Evolutionary conservation across 2,888 invertebrate species (phyloP), one percentile per base, ranked within the genome.

Genomic region (Philereme vetulata): DNA sequence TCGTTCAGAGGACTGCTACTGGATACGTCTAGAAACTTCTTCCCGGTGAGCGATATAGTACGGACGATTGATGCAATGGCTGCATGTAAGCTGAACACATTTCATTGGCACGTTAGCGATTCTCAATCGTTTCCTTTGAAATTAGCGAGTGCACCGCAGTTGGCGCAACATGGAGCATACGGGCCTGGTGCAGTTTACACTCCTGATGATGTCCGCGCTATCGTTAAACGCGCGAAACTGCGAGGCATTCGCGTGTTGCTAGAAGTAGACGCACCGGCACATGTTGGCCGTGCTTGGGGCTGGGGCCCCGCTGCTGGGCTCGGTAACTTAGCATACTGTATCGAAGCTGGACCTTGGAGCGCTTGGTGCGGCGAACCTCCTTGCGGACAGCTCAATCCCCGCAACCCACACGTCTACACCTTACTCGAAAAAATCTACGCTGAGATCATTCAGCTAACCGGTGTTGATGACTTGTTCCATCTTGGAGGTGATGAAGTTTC

Each of bases 91-190:
- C 84, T 98, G 67, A 98, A 98, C 87, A 96, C 97, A 3, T 96
- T 98, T 78, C 98, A 98, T 78, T 98, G 98, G 98, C 97, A 97
- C 77, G 93, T 96, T 36, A 95, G 95, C 4, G 98, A 98, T 83
- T 97, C 98, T 9, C 98, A 98, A 82, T 97, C 98, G 68, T 98
- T 98, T 85, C 98, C 98, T 0, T 95, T 97, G 81, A 94, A 95
- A 65, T 94, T 97, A 4, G 94, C 94, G 33, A 93, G 94, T 65
- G 95, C 95, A 55, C 97, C 97, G 0, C 95, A 96, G 79, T 89
- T 97, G 79, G 95, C 96, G 0, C 94, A 95, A 66, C 95, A 96
- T 82, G 98, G 99, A 32, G 97, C 98, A 0, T 97, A 97, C 80
- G 95, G 96, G 0, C 95, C 96, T 52, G 95, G 95, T 11, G 94